These are phyloP conservation scores for Pachymerium ferrugineum DNA, from an alignment of 2,888 invertebrate species.

Conservation along the genomic window DNA sequence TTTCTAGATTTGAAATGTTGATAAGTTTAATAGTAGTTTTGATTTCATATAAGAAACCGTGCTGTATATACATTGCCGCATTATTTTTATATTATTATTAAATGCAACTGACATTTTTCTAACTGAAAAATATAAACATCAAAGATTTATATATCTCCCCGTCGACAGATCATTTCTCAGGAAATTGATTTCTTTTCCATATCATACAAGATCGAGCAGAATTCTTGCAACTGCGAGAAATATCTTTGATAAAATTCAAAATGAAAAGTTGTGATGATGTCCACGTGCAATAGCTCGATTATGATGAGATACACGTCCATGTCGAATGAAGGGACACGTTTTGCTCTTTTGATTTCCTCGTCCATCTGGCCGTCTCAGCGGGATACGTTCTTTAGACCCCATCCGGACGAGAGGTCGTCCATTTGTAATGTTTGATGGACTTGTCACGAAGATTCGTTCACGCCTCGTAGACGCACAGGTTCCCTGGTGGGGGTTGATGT, in stretches of 20 bases:
- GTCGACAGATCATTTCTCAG: too few relatives aligned
- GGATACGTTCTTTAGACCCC: background rate
- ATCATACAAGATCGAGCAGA: too few relatives aligned
- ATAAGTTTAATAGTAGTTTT: too few relatives aligned
- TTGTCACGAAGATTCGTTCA: conserved; percentile 18
- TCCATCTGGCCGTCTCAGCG: conserved; percentile 1
- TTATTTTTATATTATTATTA: too few relatives aligned
- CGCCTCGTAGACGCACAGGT: background rate
- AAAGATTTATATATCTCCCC: too few relatives aligned
- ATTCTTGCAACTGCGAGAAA: background rate
- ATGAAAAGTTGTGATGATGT: background rate
- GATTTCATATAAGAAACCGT: too few relatives aligned
- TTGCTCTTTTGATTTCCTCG: conserved; percentile 10
- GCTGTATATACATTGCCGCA: too few relatives aligned
- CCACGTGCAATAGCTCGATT: conserved; percentile 7
- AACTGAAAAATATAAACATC: too few relatives aligned
- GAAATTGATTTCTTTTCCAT: too few relatives aligned
- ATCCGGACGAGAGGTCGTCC: conserved; percentile 12
- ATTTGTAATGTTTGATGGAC: conserved; percentile 15
- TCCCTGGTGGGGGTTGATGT: background rate
- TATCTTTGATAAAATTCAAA: background rate
- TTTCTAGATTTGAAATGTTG: too few relatives aligned
- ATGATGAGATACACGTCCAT: conserved; percentile 18
- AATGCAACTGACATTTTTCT: too few relatives aligned
- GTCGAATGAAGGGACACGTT: conserved; percentile 14